These are phyloP conservation scores for Lepidurus couesii DNA, from an alignment of 1,140 invertebrate genomes.

Conservation along the genomic window DNA sequence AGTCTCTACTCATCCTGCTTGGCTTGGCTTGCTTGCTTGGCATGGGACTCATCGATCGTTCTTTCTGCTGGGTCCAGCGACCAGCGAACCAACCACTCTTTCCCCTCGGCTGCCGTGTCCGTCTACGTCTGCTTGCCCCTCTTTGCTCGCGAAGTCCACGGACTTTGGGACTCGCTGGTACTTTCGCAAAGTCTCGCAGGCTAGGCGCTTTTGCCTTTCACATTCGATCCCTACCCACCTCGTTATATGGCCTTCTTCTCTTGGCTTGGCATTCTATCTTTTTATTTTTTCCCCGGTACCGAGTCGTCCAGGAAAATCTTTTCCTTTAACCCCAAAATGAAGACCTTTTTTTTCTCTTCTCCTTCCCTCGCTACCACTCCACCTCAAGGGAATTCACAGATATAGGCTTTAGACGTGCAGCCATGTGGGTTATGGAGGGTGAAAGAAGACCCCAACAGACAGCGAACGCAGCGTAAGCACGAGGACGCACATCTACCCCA, in stretches of 20 bases:
- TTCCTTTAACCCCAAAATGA: not conserved
- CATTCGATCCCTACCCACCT: not conserved
- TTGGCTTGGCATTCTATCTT: not conserved
- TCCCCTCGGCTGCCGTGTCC: not conserved
- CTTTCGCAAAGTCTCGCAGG: not conserved
- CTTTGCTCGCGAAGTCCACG: not conserved
- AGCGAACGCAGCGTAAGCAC: not conserved
- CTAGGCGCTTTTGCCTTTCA: not conserved
- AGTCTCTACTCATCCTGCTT: not conserved
- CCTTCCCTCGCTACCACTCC: not conserved
- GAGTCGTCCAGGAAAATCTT: not conserved
- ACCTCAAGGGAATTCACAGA: constrained; percentile 9
- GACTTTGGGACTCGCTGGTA: not conserved
- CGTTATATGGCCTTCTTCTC: not conserved
- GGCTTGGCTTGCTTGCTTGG: not conserved
- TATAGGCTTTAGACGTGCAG: not conserved
- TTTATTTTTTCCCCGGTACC: not conserved
- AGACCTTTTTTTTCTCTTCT: not conserved
- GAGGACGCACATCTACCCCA: not conserved
- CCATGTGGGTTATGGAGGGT: constrained; percentile 20
- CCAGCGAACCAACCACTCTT: not conserved
- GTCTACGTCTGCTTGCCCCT: not conserved
- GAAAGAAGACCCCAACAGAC: constrained; percentile 18
- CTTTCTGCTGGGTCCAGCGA: constrained; percentile 4
- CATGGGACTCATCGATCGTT: constrained; percentile 14